Evolutionary conservation across 2,888 invertebrate species (phyloP).

Genomic region (Machimus rusticus): DNA sequence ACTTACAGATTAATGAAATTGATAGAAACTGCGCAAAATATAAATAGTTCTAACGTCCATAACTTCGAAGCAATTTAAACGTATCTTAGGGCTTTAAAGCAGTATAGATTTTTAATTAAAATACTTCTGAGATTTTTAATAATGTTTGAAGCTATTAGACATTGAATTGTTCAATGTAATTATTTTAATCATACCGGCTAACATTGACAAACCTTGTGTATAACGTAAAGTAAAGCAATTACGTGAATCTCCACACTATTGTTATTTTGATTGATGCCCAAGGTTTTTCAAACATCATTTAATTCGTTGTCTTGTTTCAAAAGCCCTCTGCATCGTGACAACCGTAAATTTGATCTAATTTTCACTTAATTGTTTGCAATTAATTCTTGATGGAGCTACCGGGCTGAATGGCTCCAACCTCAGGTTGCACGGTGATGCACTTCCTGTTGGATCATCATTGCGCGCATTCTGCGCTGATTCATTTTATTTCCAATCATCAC

Average conservation of each 20-base stretch:
- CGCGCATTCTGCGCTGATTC: neutral
- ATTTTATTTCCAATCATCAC: slow-evolving; percentile 18
- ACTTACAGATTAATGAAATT: too few relatives aligned
- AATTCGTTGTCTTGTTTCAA: neutral
- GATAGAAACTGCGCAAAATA: too few relatives aligned
- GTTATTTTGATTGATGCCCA: neutral
- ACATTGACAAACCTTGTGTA: too few relatives aligned
- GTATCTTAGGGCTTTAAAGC: too few relatives aligned
- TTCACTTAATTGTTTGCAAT: neutral
- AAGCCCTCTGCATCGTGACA: neutral
- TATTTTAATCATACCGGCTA: too few relatives aligned
- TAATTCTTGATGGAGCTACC: neutral
- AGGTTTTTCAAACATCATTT: neutral
- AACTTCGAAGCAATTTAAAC: too few relatives aligned
- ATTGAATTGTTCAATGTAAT: too few relatives aligned
- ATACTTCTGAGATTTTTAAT: too few relatives aligned
- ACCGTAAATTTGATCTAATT: neutral
- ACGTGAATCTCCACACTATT: neutral
- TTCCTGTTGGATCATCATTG: slow-evolving; percentile 4
- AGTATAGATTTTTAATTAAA: too few relatives aligned
- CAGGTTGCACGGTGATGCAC: neutral
- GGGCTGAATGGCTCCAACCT: neutral
- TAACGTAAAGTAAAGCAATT: neutral
- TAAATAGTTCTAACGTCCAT: too few relatives aligned
- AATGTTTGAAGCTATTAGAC: too few relatives aligned